Conservation (phyloP, 2,113 vertebrate species). For the Trichechus manatus region DNA sequence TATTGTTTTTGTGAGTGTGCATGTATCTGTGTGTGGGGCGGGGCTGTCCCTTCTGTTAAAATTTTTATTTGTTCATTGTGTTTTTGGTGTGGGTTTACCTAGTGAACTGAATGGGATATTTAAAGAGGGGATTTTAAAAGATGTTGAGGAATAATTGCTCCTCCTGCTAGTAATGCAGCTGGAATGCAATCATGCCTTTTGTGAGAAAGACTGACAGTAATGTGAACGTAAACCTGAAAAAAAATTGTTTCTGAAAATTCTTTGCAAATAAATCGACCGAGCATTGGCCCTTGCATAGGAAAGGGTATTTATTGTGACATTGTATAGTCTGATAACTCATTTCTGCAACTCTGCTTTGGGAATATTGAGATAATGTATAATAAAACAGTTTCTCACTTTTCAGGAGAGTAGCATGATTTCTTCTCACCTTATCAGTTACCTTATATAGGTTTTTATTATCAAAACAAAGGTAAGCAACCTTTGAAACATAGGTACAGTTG, state of each 20-base stretch:
- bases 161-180: not conserved
- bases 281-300: not conserved
- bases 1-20: not conserved
- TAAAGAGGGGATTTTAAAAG: slow-evolving; percentile 30
- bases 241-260: slow-evolving; percentile 19
- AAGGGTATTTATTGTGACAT: not conserved
- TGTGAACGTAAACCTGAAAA: slow-evolving; percentile 14
- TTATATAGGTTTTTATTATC: not conserved
- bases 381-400: slow-evolving; percentile 10
- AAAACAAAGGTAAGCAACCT: not conserved
- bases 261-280: not conserved
- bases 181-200: not conserved
- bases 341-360: slow-evolving; percentile 16
- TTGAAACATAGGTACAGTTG: not conserved
- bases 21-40: not conserved
- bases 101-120: not conserved
- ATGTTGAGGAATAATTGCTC: not conserved
- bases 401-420: not conserved
- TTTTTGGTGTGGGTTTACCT: slow-evolving; percentile 1
- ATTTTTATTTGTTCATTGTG: not conserved
- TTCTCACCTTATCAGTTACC: not conserved
- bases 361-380: not conserved
- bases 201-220: not conserved
- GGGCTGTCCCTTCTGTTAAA: not conserved
- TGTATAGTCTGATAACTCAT: slow-evolving; percentile 15